Percentiles rank a stretch among this genome's conserved stretches.
phyloP scores from a whole-genome alignment of 2,888 invertebrate species.

The Agriotes lineatus region DNA sequence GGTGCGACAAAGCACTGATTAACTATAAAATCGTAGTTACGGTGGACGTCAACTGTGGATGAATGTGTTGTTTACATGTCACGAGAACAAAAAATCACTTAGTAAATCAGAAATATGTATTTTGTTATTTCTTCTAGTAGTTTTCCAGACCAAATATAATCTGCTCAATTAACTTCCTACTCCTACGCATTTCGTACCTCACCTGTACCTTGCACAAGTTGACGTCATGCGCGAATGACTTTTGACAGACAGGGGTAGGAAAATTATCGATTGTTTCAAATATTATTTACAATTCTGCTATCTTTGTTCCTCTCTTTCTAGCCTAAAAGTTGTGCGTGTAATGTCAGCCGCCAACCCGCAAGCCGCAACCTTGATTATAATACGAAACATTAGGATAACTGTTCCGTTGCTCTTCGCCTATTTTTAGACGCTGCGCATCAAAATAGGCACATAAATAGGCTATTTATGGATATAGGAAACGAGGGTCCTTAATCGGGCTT shows the following conservation, averaged over 20 bases:
- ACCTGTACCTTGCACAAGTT: background rate
- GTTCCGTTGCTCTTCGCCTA: background rate
- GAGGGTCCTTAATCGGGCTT: background rate
- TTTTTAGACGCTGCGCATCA: background rate
- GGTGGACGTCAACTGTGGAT: too few relatives aligned
- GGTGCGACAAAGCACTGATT: too few relatives aligned
- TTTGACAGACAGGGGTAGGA: slow-evolving; percentile 28
- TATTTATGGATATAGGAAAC: background rate
- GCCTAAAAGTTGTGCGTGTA: background rate
- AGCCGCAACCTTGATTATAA: slow-evolving; percentile 3
- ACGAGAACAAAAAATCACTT: too few relatives aligned
- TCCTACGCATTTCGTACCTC: background rate
- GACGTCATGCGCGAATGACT: slow-evolving; percentile 32
- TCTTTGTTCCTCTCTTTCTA: background rate
- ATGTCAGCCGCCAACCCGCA: slow-evolving; percentile 4
- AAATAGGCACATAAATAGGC: background rate
- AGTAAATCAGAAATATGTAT: too few relatives aligned
- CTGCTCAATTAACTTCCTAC: too few relatives aligned
- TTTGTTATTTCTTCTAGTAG: too few relatives aligned
- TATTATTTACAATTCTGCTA: slow-evolving; percentile 34
- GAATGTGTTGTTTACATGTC: too few relatives aligned
- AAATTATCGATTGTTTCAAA: slow-evolving; percentile 46
- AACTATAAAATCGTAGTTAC: too few relatives aligned
- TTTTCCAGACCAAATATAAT: too few relatives aligned
- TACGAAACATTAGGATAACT: slow-evolving; percentile 1